A percentile compares a stretch with the other conserved stretches of the same genome.
phyloP scores from a whole-genome alignment of 2,113 vertebrate genomes.

The Tor tambroides region DNA sequence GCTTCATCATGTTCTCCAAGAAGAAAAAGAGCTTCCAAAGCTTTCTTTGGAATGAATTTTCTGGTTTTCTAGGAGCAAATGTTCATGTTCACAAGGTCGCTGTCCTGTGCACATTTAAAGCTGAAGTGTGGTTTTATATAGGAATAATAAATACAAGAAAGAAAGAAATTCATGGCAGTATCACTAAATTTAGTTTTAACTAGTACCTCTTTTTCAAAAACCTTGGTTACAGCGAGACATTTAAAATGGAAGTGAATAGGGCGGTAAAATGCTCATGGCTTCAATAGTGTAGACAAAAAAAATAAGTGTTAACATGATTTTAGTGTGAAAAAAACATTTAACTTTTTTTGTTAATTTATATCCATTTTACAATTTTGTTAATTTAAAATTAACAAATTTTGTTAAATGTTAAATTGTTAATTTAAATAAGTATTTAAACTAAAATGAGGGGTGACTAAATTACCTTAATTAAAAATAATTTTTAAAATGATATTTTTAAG shows the following conservation, averaged over 20 bases:
- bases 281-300: not conserved
- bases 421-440: too few species aligned
- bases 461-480: not conserved
- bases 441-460: not conserved
- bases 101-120: not conserved
- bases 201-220: not conserved
- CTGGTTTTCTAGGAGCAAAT: not conserved
- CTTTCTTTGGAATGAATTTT: not conserved
- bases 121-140: not conserved
- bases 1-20: not conserved
- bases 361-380: not conserved
- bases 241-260: not conserved
- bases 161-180: not conserved
- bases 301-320: not conserved
- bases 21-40: not conserved
- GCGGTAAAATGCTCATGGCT: not conserved
- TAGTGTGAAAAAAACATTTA: not conserved
- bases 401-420: too few species aligned
- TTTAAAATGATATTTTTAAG: not conserved
- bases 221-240: not conserved
- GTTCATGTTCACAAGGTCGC: not conserved
- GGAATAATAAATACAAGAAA: not conserved
- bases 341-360: not conserved
- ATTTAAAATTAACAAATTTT: too few species aligned
- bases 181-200: not conserved